Evolutionary conservation across 1,140 invertebrate genomes (phyloP).

Genomic region (Papilio helenus): DNA sequence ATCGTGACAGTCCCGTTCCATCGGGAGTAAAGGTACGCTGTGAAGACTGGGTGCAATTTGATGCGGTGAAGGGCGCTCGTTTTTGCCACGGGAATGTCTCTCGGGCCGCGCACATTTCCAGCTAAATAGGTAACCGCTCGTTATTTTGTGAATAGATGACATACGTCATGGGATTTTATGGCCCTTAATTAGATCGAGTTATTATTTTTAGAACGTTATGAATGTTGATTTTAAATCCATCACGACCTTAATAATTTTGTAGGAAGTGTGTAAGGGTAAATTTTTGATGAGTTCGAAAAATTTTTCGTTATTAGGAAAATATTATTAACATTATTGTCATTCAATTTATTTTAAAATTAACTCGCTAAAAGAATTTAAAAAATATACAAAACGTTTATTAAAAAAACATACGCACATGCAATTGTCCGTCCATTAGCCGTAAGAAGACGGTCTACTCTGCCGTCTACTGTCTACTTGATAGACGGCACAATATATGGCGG

Average conservation of each 20-base stretch:
- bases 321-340: neutral
- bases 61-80: conserved; percentile 46
- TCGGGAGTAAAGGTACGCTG: conserved; percentile 7
- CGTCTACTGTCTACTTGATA: conserved; percentile 6
- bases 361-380: conserved; percentile 12
- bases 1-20: conserved; percentile 39
- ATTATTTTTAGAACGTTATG: neutral
- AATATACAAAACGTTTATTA: neutral
- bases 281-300: no score
- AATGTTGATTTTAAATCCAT: neutral
- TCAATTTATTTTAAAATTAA: conserved; percentile 22
- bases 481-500: conserved; percentile 16
- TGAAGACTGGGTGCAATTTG: conserved; percentile 55
- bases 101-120: conserved; percentile 58
- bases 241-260: neutral
- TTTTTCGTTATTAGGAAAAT: no score
- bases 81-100: conserved; percentile 54
- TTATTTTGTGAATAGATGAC: conserved; percentile 57
- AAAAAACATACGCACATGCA: neutral
- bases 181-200: conserved; percentile 40
- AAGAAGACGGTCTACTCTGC: conserved; percentile 7
- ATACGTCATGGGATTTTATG: conserved; percentile 52
- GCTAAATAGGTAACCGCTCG: conserved; percentile 54
- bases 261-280: neutral
- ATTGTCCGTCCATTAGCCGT: conserved; percentile 10